These are phyloP conservation scores for Chrysomallon squamiferum DNA, from an alignment of 1,140 invertebrate genomes.

Conservation along the genomic window DNA sequence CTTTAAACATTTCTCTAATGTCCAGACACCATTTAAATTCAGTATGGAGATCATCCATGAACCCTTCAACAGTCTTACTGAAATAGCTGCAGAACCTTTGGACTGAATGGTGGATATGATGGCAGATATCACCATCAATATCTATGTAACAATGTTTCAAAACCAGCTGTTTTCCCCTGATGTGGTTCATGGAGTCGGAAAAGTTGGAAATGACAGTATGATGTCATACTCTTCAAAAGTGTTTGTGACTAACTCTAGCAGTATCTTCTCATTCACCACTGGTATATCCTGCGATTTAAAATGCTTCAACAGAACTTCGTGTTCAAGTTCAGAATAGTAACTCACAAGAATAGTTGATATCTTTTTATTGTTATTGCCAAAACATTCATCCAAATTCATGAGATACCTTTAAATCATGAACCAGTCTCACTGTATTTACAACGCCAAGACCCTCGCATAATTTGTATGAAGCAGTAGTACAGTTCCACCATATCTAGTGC, in stretches of 20 bases:
- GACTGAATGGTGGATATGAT: constrained; percentile 22
- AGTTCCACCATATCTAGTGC: constrained; percentile 4
- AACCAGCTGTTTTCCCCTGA: constrained; percentile 17
- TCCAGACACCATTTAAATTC: constrained; percentile 28
- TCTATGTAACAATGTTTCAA: constrained; percentile 19
- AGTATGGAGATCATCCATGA: constrained; percentile 18
- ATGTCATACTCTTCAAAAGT: constrained; percentile 1
- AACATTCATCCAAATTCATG: constrained; percentile 8
- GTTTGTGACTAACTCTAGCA: background rate
- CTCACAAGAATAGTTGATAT: constrained; percentile 9
- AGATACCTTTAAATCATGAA: background rate
- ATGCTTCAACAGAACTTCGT: constrained; percentile 7
- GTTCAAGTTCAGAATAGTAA: constrained; percentile 4
- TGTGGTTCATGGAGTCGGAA: constrained; percentile 17
- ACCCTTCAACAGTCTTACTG: constrained; percentile 10
- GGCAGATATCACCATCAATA: constrained; percentile 30
- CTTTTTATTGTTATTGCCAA: constrained; percentile 1
- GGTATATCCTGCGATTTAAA: background rate
- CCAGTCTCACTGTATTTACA: background rate
- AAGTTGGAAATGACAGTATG: constrained; percentile 15
- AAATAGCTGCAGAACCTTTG: constrained; percentile 27
- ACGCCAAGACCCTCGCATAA: background rate
- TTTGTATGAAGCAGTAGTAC: constrained; percentile 16
- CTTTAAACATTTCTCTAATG: constrained; percentile 9
- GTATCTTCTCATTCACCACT: background rate